These are phyloP conservation scores for Thaleichthys pacificus DNA, from an alignment of 2,797 vertebrate genomes.

Conservation along the genomic window DNA sequence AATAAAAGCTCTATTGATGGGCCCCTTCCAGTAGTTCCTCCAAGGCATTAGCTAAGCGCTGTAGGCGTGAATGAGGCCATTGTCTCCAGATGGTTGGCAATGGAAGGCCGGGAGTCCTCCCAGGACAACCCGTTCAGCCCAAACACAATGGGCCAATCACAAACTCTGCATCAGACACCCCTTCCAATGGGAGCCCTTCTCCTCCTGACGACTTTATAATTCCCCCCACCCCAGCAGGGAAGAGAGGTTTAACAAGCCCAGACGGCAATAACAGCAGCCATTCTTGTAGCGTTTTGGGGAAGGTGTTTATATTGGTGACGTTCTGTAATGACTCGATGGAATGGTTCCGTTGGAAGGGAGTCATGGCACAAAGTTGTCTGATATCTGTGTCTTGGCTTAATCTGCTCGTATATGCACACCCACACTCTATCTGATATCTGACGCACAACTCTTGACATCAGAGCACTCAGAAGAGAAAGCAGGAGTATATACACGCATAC, in stretches of 20 bases:
- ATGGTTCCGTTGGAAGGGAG: neutral
- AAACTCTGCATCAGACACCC: conserved; percentile 18
- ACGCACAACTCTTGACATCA: neutral
- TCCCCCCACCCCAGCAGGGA: conserved; percentile 6
- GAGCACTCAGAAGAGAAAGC: neutral
- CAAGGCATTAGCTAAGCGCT: conserved; percentile 45
- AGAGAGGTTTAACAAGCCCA: conserved; percentile 7
- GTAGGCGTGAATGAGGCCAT: conserved; percentile 52
- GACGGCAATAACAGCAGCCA: neutral
- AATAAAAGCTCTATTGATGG: conserved; percentile 61
- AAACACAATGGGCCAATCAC: conserved; percentile 32
- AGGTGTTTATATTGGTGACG: neutral
- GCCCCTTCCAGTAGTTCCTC: conserved; percentile 35
- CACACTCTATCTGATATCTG: neutral
- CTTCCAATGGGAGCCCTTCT: conserved; percentile 13
- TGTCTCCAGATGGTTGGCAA: conserved; percentile 51
- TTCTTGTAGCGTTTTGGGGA: neutral
- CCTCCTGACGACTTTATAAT: conserved; percentile 34
- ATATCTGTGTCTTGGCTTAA: neutral
- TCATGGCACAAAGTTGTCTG: neutral
- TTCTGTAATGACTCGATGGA: neutral
- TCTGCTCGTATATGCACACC: neutral
- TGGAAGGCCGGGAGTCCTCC: conserved; percentile 36
- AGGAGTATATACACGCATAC: neutral
- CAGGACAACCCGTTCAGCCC: conserved; percentile 38